Conservation (phyloP, 1,140 invertebrate genomes). For the Drosophila kohkoa region DNA sequence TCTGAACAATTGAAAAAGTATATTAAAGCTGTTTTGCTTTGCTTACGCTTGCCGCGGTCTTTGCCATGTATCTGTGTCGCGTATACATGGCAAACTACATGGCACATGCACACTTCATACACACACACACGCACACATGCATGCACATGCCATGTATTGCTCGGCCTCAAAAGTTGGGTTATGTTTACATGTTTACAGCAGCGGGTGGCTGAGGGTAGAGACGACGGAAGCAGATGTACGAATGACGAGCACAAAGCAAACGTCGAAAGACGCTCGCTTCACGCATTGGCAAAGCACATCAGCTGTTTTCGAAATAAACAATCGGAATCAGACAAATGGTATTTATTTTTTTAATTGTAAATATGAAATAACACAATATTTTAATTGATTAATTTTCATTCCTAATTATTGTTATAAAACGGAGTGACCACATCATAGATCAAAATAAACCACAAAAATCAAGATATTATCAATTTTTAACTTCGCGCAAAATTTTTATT, state of each 20-base stretch:
- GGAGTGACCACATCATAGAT: no score
- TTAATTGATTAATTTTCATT: background rate
- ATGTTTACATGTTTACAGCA: constrained; percentile 56
- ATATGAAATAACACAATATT: background rate
- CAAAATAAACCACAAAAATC: no score
- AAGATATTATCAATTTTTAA: no score
- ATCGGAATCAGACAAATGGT: background rate
- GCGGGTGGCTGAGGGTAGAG: constrained; percentile 36
- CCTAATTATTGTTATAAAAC: background rate
- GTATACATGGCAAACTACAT: constrained; percentile 68
- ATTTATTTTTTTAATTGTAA: no score
- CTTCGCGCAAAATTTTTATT: no score
- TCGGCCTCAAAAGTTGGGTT: constrained; percentile 60
- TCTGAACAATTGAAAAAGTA: background rate
- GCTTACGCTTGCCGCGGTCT: constrained; percentile 23
- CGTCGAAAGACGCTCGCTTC: constrained; percentile 12
- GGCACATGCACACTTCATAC: constrained; percentile 14
- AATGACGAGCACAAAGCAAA: constrained; percentile 58
- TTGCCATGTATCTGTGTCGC: constrained; percentile 56
- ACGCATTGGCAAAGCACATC: background rate
- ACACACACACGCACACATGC: constrained; percentile 25
- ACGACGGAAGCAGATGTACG: constrained; percentile 20
- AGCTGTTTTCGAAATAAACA: background rate
- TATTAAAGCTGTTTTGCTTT: constrained; percentile 4
- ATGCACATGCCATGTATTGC: constrained; percentile 64